Conservation (phyloP, 2,797 vertebrate species). For the Hephaestus fuliginosus region DNA sequence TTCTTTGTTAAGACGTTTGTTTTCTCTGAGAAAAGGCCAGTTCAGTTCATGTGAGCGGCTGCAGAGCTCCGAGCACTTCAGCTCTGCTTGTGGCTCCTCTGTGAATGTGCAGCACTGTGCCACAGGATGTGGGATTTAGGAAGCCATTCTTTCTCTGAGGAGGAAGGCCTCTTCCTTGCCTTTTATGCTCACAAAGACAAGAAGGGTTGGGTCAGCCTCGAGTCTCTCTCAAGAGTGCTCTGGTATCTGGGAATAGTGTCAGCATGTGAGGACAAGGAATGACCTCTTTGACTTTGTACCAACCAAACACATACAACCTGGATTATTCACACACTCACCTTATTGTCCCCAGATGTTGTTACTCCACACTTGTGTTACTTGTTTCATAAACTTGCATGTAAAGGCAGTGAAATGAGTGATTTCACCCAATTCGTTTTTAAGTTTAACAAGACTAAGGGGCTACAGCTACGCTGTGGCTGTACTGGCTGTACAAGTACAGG, state of each 20-base stretch:
- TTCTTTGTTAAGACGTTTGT: conserved; percentile 47
- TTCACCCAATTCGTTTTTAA: background rate
- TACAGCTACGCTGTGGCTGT: background rate
- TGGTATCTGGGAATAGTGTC: conserved; percentile 74
- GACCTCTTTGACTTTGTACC: conserved; percentile 69
- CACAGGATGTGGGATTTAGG: conserved; percentile 75
- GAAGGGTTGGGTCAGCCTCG: conserved; percentile 76
- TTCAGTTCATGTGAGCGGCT: conserved; percentile 52
- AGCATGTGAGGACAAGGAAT: conserved; percentile 63
- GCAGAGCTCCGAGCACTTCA: conserved; percentile 36
- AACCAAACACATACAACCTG: conserved; percentile 18
- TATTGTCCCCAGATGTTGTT: background rate
- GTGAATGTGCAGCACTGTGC: conserved; percentile 63
- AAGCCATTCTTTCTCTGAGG: conserved; percentile 77
- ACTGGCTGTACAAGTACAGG: no score
- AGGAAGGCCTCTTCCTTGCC: conserved; percentile 80
- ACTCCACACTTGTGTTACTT: background rate
- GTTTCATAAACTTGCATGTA: background rate
- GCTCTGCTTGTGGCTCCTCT: conserved; percentile 48
- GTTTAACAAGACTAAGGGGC: background rate
- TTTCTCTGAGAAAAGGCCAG: conserved; percentile 57
- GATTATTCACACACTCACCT: conserved; percentile 49
- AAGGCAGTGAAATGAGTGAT: background rate
- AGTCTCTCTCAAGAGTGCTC: conserved; percentile 74
- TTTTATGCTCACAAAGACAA: conserved; percentile 86